Base-by-base conservation (phyloP, 2,113 vertebrate species). In the Cygnus atratus region DNA sequence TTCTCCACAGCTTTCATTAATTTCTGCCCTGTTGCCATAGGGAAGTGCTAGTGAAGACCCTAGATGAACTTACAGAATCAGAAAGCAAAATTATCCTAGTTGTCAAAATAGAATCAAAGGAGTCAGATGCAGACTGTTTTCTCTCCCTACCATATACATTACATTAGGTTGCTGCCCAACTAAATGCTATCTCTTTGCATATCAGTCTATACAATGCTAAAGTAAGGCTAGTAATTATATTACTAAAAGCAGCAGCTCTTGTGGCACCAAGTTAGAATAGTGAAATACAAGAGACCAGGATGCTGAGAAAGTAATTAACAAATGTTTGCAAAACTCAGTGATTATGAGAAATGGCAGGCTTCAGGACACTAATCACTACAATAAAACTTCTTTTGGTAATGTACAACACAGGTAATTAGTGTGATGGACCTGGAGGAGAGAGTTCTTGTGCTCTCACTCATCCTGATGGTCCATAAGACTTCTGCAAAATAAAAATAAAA, bases 261-360 rank as follows among this genome's bases (percentile, higher is more conserved):
- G 58, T 63, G 78, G 58, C 37, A 92, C 55, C 28, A 46, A 73
- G 29, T 70, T 80, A 67, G 29, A 93, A 33, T 19, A 73, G 31
- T 3, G 2, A 84, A 92, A 93, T 92, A 89, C 92, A 81, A 90
- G 48, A 83, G 33, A 84, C 10, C 10, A 50, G 44, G 44, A 28
- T 90, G 62, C 48, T 68, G 54, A 87, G 73, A 92, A 70, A 6
- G 9, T 87, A 93, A 92, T 95, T 96, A 95, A 73, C 44, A 71
- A 83, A 70, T 67, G 31, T 76, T 92, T 93, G 58, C 55, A 70
- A 84, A 96, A 76, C 2, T 1, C 39, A 50, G 12, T 92, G 61
- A 87, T 72, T 74, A 90, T 65, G 62, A 86, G 73, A 71, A 94
- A 83, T 57, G 57, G 19, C 19, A 91, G 54, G 21, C 33, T 89